These are phyloP conservation scores for Engraulis encrasicolus DNA, from an alignment of 2,113 vertebrate species.

Conservation along the genomic window DNA sequence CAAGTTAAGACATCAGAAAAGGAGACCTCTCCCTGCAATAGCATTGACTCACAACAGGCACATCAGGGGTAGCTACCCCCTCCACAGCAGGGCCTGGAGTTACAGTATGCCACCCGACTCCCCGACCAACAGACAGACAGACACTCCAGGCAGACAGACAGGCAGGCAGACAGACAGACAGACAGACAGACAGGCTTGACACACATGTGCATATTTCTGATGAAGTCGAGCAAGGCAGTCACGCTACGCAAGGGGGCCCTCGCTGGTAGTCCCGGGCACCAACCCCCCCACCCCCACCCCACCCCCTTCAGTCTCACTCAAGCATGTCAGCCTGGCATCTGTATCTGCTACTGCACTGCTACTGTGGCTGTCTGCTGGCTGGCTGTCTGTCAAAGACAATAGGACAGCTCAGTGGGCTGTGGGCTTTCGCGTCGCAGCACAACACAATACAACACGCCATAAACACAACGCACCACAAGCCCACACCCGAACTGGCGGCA, in stretches of 20 bases:
- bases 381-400: conserved; percentile 7
- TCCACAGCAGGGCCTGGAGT: not conserved
- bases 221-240: not conserved
- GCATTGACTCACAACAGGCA: not conserved
- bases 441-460: not conserved
- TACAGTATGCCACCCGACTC: not conserved
- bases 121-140: not conserved
- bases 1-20: conserved; percentile 29
- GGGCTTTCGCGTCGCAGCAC: not conserved
- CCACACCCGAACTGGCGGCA: too few relatives aligned
- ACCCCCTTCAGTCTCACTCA: not conserved
- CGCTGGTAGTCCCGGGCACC: not conserved
- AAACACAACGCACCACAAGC: not conserved
- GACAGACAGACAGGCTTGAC: too few relatives aligned
- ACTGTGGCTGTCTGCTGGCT: too few relatives aligned
- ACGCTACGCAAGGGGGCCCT: not conserved
- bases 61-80: not conserved
- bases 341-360: not conserved
- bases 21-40: not conserved
- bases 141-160: too few relatives aligned
- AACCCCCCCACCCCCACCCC: too few relatives aligned
- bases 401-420: not conserved
- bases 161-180: too few relatives aligned
- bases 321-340: not conserved
- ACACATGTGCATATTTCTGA: not conserved